Percentiles rank a stretch among this genome's conserved stretches.
Conservation (phyloP, 2,113 vertebrate species). For the human region GRCh38 chr3:7630001-7630500, state of each 20-base stretch:
- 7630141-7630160: not conserved
- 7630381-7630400: conserved; percentile 13
- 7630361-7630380: conserved; percentile 66
- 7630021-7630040: conserved; percentile 51
- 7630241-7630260: not conserved
- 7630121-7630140: not conserved
- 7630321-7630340: conserved; percentile 18
- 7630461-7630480: not conserved
- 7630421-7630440: not conserved
- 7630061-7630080: not conserved
- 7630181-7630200: not conserved
- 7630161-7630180: not conserved
- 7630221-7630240: not conserved
- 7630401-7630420: not conserved
- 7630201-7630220: not conserved
- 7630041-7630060: conserved; percentile 55
- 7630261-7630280: not conserved
- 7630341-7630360: not conserved
- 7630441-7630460: not conserved
- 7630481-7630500: not conserved
- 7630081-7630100: not conserved
- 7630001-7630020: conserved; percentile 54
- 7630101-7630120: not conserved
- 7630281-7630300: not conserved
- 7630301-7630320: not conserved